phyloP scores from a whole-genome alignment of 2,888 invertebrate genomes.

The Pseudoips prasinana region DNA sequence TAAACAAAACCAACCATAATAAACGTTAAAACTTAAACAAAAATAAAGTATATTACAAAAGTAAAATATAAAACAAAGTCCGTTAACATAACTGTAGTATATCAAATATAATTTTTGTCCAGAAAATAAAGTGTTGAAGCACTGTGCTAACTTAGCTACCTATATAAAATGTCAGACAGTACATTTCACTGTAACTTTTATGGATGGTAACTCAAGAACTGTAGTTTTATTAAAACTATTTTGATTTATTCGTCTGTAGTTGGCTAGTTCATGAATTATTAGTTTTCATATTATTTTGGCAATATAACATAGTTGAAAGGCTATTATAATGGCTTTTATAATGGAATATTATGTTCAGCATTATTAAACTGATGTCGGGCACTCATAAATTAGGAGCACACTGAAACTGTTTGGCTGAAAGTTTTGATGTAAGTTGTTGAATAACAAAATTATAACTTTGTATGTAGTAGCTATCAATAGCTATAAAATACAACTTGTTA shows the following conservation, averaged over 20 bases:
- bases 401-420: neutral
- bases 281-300: constrained; percentile 35
- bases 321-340: constrained; percentile 10
- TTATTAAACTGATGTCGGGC: constrained; percentile 19
- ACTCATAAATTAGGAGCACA: constrained; percentile 10
- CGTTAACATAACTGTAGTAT: constrained; percentile 30
- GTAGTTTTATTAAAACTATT: constrained; percentile 43
- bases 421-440: neutral
- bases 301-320: constrained; percentile 10
- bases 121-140: constrained; percentile 21
- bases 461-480: too few species aligned
- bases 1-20: constrained; percentile 20
- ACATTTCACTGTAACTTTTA: constrained; percentile 20
- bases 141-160: constrained; percentile 14
- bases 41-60: constrained; percentile 19
- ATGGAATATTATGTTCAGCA: constrained; percentile 11
- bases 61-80: constrained; percentile 22
- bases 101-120: constrained; percentile 33
- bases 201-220: constrained; percentile 13
- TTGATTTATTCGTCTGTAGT: constrained; percentile 36
- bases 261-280: constrained; percentile 33
- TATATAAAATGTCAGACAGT: constrained; percentile 17
- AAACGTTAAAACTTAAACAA: constrained; percentile 26
- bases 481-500: too few species aligned
- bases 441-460: neutral